phyloP scores from a whole-genome alignment of 2,113 vertebrate species.

The Callopanchax toddi region DNA sequence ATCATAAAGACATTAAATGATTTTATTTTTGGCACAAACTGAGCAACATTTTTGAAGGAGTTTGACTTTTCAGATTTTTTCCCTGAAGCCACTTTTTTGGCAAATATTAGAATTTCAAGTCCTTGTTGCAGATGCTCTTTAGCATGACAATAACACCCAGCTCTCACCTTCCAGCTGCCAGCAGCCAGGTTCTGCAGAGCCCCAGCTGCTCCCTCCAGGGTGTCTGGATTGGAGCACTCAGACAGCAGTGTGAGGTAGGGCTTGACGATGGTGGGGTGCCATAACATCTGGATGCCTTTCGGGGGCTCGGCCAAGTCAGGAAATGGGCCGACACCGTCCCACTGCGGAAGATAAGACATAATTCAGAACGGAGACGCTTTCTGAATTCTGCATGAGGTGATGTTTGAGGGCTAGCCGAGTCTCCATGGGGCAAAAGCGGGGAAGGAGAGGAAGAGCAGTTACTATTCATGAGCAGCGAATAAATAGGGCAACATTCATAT shows the following conservation, averaged over 20 bases:
- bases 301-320: slow-evolving; percentile 94
- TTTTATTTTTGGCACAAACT: not conserved
- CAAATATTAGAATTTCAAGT: slow-evolving; percentile 9
- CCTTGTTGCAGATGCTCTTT: slow-evolving; percentile 31
- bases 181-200: slow-evolving; percentile 98
- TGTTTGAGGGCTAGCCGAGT: slow-evolving; percentile 22
- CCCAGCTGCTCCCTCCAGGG: slow-evolving; percentile 96
- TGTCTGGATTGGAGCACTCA: slow-evolving; percentile 99
- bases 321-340: slow-evolving; percentile 97
- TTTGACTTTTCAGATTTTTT: not conserved
- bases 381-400: slow-evolving; percentile 32
- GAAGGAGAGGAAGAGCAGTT: slow-evolving; percentile 25
- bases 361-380: slow-evolving; percentile 29
- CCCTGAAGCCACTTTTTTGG: slow-evolving; percentile 10
- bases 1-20: too few relatives aligned
- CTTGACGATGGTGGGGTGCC: slow-evolving; percentile 99
- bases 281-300: slow-evolving; percentile 99
- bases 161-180: slow-evolving; percentile 97
- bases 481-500: slow-evolving; percentile 40
- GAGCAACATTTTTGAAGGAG: too few relatives aligned
- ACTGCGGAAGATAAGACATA: slow-evolving; percentile 81
- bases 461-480: slow-evolving; percentile 39
- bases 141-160: slow-evolving; percentile 23
- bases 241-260: slow-evolving; percentile 99
- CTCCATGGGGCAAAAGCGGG: slow-evolving; percentile 30